A percentile compares a stretch with the other conserved stretches of the same genome.
Evolutionary conservation across 2,888 invertebrate species (phyloP).

Genomic region (Dasysyrphus albostriatus): DNA sequence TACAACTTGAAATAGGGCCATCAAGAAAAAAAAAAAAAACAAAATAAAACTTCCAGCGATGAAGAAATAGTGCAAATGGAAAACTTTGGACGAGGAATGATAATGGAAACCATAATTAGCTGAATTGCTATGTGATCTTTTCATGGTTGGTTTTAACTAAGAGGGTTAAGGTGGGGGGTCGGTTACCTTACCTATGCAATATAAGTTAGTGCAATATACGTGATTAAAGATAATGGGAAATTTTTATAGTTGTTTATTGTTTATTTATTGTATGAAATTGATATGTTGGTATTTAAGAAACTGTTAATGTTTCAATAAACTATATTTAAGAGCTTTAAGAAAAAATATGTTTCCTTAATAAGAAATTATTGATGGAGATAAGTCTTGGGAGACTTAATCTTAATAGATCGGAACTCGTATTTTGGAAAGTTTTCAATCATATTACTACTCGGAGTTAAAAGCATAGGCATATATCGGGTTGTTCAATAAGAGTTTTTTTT

Average conservation of each 20-base stretch:
- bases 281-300: neutral
- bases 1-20: constrained; percentile 36
- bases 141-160: neutral
- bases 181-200: neutral
- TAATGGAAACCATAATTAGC: constrained; percentile 61
- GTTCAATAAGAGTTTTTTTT: too few species aligned
- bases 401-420: too few species aligned
- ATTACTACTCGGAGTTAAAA: too few species aligned
- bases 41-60: constrained; percentile 28
- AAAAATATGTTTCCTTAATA: too few species aligned
- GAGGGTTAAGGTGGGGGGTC: neutral
- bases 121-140: constrained; percentile 46
- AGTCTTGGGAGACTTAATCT: too few species aligned
- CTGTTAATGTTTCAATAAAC: neutral
- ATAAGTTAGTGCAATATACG: neutral
- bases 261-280: constrained; percentile 2
- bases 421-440: too few species aligned
- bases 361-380: too few species aligned
- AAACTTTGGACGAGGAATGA: constrained; percentile 48
- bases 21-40: constrained; percentile 8
- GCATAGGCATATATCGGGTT: too few species aligned
- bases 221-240: constrained; percentile 22
- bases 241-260: constrained; percentile 10
- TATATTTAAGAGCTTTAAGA: neutral
- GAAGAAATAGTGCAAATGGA: constrained; percentile 70